Evolutionary conservation across 2,113 vertebrate species (phyloP).

Genomic region (Poeciliopsis turrubarensis): DNA sequence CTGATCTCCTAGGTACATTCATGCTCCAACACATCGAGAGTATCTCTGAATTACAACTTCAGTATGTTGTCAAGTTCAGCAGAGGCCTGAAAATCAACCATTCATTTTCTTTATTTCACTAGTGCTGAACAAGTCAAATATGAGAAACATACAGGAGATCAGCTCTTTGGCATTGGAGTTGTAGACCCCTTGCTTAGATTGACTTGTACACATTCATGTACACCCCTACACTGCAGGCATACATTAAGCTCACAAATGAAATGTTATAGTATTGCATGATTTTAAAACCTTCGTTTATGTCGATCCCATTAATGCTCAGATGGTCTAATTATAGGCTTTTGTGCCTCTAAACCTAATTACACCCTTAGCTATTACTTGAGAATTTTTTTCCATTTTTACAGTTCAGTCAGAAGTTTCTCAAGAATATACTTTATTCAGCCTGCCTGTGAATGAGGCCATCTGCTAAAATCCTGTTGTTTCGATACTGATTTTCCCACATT

Average conservation of each 20-base stretch:
- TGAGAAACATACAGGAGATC: not conserved
- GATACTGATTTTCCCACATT: constrained; percentile 50
- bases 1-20: too few relatives aligned
- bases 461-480: constrained; percentile 41
- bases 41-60: not conserved
- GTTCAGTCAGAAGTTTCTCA: constrained; percentile 1
- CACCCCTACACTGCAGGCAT: not conserved
- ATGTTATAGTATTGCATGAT: not conserved
- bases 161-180: not conserved
- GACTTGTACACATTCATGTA: not conserved
- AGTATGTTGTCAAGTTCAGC: not conserved
- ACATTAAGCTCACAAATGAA: not conserved
- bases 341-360: not conserved
- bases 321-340: not conserved
- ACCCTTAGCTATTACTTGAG: not conserved
- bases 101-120: not conserved
- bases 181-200: not conserved
- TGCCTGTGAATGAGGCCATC: constrained; percentile 33
- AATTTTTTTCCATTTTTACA: not conserved
- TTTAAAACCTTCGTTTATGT: not conserved
- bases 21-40: too few relatives aligned
- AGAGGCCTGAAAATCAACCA: not conserved
- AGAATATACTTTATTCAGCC: not conserved
- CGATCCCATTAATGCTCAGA: not conserved
- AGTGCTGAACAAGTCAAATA: not conserved